Evolutionary conservation across 2,113 vertebrate species (phyloP).

Genomic region (Athene cunicularia): DNA sequence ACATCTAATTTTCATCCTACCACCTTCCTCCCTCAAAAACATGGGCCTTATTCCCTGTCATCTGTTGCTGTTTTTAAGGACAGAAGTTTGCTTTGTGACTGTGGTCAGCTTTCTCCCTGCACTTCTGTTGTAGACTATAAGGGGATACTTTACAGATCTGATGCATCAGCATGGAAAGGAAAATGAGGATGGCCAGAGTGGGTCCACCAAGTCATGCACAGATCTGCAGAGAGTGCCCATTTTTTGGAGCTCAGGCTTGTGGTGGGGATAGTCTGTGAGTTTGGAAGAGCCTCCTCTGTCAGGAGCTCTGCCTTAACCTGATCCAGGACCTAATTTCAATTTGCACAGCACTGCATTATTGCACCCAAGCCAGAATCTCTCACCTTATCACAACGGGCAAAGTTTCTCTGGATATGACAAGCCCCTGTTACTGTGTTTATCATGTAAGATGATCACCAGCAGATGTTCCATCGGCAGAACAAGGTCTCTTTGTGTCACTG

Average conservation of each 20-base stretch:
- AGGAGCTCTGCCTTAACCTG: background rate
- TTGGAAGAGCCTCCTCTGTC: background rate
- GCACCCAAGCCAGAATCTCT: background rate
- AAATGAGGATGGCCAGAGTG: background rate
- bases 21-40: background rate
- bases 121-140: rapidly evolving
- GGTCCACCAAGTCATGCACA: rapidly evolving
- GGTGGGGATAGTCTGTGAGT: background rate
- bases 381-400: background rate
- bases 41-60: no score
- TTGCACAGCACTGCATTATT: background rate
- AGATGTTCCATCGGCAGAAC: background rate
- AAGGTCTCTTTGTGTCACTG: background rate
- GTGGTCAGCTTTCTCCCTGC: background rate
- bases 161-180: background rate
- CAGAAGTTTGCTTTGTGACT: background rate
- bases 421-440: background rate
- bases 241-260: background rate
- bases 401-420: background rate
- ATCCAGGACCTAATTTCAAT: background rate
- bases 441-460: rapidly evolving
- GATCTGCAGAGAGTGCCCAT: background rate
- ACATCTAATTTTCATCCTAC: background rate
- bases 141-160: background rate
- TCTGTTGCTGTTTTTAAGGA: background rate